Conservation (phyloP, 2,888 invertebrate species). For the Pheosia gnoma region DNA sequence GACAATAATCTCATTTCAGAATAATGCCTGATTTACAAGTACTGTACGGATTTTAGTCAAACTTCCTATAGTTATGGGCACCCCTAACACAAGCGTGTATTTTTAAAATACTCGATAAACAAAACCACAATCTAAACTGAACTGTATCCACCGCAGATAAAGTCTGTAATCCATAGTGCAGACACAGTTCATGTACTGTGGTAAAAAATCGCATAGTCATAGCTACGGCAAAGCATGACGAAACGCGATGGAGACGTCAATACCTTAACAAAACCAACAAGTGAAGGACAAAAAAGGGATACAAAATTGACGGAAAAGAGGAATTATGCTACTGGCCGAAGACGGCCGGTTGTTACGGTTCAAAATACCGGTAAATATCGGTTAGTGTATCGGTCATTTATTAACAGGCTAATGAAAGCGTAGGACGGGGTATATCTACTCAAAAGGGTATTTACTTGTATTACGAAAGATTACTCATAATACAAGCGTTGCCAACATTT, state of each 20-base stretch:
- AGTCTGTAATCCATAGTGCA: slow-evolving; percentile 13
- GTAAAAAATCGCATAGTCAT: slow-evolving; percentile 77
- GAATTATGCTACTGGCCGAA: slow-evolving; percentile 41
- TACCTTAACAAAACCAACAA: slow-evolving; percentile 80
- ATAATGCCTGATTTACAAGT: no score
- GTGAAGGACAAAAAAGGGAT: slow-evolving; percentile 58
- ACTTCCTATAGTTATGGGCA: neutral
- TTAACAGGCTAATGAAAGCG: no score
- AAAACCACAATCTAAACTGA: slow-evolving; percentile 19
- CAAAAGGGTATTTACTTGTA: no score
- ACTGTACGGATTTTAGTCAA: no score
- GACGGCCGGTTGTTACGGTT: slow-evolving; percentile 33
- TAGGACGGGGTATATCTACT: no score
- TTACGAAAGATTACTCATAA: no score
- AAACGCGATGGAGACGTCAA: slow-evolving; percentile 77
- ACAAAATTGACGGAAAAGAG: slow-evolving; percentile 45
- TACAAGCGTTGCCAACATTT: no score
- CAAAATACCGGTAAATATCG: no score
- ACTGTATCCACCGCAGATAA: slow-evolving; percentile 18
- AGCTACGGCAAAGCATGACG: slow-evolving; percentile 71
- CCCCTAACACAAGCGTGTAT: slow-evolving; percentile 56
- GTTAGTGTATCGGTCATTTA: no score
- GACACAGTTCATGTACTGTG: slow-evolving; percentile 49
- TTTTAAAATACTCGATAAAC: slow-evolving; percentile 34
- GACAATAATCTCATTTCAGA: no score